Percentiles rank a stretch among this genome's conserved stretches.
These are phyloP conservation scores for Aethina tumida DNA, from an alignment of 1,140 invertebrate genomes.

Conservation along the genomic window DNA sequence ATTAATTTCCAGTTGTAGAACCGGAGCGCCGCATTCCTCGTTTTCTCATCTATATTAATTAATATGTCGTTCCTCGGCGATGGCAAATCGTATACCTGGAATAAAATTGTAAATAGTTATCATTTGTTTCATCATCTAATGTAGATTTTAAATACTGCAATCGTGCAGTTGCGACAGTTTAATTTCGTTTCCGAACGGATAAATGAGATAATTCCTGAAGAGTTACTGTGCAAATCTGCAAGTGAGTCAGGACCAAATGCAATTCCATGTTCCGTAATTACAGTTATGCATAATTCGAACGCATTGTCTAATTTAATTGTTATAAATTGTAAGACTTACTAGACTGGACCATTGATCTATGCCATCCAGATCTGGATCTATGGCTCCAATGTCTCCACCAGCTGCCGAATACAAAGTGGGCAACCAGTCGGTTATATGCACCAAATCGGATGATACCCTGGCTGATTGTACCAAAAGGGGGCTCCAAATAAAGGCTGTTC, in stretches of 20 bases:
- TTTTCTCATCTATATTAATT: conserved; percentile 40
- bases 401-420: conserved; percentile 47
- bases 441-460: conserved; percentile 47
- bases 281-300: too few species aligned
- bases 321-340: too few species aligned
- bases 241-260: too few species aligned
- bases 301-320: too few species aligned
- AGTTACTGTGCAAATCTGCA: too few species aligned
- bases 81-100: conserved; percentile 33
- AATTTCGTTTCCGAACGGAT: too few species aligned
- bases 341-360: conserved; percentile 41
- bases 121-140: too few species aligned
- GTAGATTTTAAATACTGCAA: too few species aligned
- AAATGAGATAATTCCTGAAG: too few species aligned
- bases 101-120: too few species aligned
- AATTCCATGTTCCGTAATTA: too few species aligned
- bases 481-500: conserved; percentile 48
- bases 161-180: too few species aligned
- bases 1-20: conserved; percentile 40
- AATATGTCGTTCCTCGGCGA: conserved; percentile 36
- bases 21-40: conserved; percentile 34
- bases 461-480: conserved; percentile 38
- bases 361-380: conserved; percentile 38
- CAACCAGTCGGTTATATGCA: conserved; percentile 67
- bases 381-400: conserved; percentile 36